Percentiles rank a stretch among this genome's conserved stretches.
phyloP scores from a whole-genome alignment of 2,888 invertebrate species.

The Amphipyra tragopoginis region DNA sequence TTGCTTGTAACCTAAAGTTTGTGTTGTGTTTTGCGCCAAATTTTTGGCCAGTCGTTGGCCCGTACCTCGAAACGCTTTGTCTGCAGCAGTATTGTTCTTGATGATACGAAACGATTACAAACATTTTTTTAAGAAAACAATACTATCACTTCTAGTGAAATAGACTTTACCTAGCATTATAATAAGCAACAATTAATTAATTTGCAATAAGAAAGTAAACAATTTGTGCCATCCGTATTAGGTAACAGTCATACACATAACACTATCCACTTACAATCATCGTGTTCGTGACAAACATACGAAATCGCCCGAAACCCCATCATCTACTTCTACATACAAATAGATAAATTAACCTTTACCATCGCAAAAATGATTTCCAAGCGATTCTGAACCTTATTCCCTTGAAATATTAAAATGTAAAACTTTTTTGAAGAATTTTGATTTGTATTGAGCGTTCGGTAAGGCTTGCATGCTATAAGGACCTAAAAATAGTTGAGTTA shows the following conservation, averaged over 20 bases:
- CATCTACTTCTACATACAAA: constrained; percentile 64
- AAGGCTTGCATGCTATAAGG: constrained; percentile 57
- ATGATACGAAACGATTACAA: too few relatives aligned
- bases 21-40: too few relatives aligned
- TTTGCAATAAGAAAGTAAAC: constrained; percentile 51
- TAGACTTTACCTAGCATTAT: too few relatives aligned
- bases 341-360: constrained; percentile 67
- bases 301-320: constrained; percentile 60
- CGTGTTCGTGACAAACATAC: constrained; percentile 64
- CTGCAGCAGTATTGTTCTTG: too few relatives aligned
- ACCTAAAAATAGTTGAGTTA: constrained; percentile 65
- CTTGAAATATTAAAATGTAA: constrained; percentile 19
- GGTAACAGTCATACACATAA: constrained; percentile 71
- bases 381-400: constrained; percentile 50
- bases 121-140: too few relatives aligned
- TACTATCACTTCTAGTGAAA: too few relatives aligned
- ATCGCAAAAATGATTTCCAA: constrained; percentile 4
- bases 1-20: too few relatives aligned
- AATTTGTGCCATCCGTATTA: constrained; percentile 64
- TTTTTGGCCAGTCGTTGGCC: too few relatives aligned
- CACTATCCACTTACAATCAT: constrained; percentile 59
- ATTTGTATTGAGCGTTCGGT: constrained; percentile 55
- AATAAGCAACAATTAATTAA: constrained; percentile 4
- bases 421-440: constrained; percentile 15
- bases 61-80: too few relatives aligned